phyloP scores from a whole-genome alignment of 2,888 invertebrate species.

The Mythimna loreyi region DNA sequence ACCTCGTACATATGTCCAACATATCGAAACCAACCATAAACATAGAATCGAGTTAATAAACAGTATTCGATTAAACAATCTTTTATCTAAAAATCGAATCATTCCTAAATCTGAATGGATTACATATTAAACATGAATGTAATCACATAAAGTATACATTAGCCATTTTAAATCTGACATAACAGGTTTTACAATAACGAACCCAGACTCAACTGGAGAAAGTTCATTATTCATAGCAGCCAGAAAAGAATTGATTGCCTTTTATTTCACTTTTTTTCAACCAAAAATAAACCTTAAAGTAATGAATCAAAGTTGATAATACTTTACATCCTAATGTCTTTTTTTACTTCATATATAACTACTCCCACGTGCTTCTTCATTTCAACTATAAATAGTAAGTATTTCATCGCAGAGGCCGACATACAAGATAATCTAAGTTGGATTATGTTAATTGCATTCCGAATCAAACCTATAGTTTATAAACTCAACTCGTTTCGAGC shows the following conservation, averaged over 20 bases:
- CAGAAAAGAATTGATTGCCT: not conserved
- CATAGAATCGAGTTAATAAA: slow-evolving; percentile 55
- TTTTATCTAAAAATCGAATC: slow-evolving; percentile 59
- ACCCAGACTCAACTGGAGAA: not conserved
- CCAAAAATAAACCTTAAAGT: slow-evolving; percentile 6
- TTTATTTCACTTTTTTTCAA: slow-evolving; percentile 10
- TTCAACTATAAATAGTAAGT: slow-evolving; percentile 54
- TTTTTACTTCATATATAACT: slow-evolving; percentile 44
- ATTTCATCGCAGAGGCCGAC: slow-evolving; percentile 49
- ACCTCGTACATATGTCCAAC: slow-evolving; percentile 40
- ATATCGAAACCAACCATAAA: slow-evolving; percentile 53
- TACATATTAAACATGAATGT: slow-evolving; percentile 64
- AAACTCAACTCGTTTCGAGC: slow-evolving; percentile 40
- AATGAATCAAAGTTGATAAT: slow-evolving; percentile 1
- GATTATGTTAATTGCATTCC: slow-evolving; percentile 68
- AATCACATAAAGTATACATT: slow-evolving; percentile 64
- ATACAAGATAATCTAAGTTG: slow-evolving; percentile 60
- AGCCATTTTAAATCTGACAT: slow-evolving; percentile 16
- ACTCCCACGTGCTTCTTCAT: slow-evolving; percentile 66
- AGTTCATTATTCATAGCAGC: not conserved
- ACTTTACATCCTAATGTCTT: not conserved
- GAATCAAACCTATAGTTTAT: slow-evolving; percentile 47
- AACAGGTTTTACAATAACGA: not conserved
- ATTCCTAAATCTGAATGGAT: slow-evolving; percentile 70
- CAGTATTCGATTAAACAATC: slow-evolving; percentile 58